Percentiles rank a stretch among this genome's conserved stretches.
phyloP scores from a whole-genome alignment of 2,113 vertebrate species.

The Tympanuchus pallidicinctus region DNA sequence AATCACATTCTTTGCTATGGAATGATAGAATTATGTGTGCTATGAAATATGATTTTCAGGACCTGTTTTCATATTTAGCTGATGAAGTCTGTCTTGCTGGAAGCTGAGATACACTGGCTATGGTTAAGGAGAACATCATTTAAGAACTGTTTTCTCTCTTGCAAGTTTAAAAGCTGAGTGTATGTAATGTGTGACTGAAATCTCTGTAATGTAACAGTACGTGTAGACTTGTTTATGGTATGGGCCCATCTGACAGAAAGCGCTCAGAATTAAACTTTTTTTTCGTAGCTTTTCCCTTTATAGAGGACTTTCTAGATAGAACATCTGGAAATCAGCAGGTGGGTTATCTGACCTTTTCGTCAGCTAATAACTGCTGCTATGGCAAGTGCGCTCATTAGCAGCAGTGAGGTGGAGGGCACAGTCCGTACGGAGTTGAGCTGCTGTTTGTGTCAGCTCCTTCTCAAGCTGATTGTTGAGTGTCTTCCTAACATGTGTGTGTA shows the following conservation, averaged over 20 bases:
- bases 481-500: not conserved
- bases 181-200: not conserved
- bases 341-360: not conserved
- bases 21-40: not conserved
- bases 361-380: not conserved
- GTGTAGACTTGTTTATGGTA: not conserved
- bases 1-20: not conserved
- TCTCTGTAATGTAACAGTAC: not conserved
- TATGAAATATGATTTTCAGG: slow-evolving; percentile 17
- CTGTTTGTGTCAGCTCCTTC: not conserved
- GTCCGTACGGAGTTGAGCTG: not conserved
- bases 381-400: not conserved
- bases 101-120: not conserved
- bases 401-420: not conserved
- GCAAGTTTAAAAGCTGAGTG: not conserved
- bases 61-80: not conserved
- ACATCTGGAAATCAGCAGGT: not conserved
- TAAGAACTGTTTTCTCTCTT: not conserved
- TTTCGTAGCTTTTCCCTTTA: not conserved
- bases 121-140: not conserved
- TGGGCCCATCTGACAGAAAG: not conserved
- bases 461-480: not conserved
- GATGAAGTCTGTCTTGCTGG: not conserved
- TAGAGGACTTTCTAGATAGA: not conserved
- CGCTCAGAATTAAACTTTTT: not conserved